phyloP scores from a whole-genome alignment of 1,140 invertebrate species.

The Anastrepha obliqua region DNA sequence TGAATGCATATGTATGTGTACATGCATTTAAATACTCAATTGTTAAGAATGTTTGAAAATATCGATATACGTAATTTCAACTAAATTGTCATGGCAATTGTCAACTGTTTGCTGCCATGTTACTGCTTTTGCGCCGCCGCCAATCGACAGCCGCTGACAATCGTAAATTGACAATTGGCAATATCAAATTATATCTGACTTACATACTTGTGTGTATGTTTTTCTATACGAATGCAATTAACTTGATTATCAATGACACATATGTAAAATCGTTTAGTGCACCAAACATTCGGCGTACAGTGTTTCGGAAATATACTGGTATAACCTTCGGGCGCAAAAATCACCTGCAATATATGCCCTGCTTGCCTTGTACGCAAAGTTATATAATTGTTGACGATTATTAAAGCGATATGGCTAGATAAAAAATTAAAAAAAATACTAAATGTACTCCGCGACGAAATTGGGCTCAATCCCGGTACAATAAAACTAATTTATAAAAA shows the following conservation, averaged over 20 bases:
- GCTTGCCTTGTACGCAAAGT: too few species aligned
- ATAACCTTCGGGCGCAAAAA: too few species aligned
- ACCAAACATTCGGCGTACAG: neutral
- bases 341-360: too few species aligned
- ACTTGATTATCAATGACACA: constrained; percentile 6
- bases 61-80: neutral
- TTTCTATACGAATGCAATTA: neutral
- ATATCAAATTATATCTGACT: neutral
- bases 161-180: constrained; percentile 32
- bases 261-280: neutral
- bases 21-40: neutral
- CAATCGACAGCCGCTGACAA: constrained; percentile 30
- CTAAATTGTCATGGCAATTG: constrained; percentile 31
- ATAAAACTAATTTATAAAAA: too few species aligned
- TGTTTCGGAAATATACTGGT: neutral
- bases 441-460: too few species aligned
- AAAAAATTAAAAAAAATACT: too few species aligned
- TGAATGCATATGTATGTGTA: neutral
- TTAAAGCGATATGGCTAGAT: too few species aligned
- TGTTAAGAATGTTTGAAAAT: neutral
- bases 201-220: neutral
- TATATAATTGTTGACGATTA: too few species aligned
- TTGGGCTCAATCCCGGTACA: too few species aligned
- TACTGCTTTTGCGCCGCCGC: neutral
- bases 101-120: constrained; percentile 9